Conservation (phyloP, 2,888 invertebrate genomes). For the Deilephila elpenor region DNA sequence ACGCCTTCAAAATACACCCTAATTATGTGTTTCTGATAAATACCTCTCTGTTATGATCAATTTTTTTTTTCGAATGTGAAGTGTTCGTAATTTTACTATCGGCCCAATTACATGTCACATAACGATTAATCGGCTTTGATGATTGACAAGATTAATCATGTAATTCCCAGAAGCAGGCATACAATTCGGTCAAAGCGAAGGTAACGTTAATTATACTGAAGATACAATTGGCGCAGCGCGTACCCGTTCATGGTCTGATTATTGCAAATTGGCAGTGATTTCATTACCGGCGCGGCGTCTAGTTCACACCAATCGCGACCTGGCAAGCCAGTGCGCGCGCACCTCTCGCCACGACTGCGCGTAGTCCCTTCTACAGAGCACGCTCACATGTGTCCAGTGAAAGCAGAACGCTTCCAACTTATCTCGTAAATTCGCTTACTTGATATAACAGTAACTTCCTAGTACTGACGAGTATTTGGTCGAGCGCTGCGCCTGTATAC, state of each 20-base stretch:
- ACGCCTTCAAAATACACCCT: background rate
- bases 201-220: background rate
- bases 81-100: background rate
- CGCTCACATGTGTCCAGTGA: too few relatives aligned
- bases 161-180: background rate
- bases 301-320: too few relatives aligned
- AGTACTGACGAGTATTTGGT: background rate
- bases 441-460: background rate
- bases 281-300: background rate
- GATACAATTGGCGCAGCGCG: conserved; percentile 3
- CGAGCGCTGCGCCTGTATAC: background rate
- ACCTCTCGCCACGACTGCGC: background rate
- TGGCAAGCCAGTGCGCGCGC: too few relatives aligned
- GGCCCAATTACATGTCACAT: background rate
- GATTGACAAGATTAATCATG: background rate
- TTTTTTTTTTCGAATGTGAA: background rate
- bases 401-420: too few relatives aligned
- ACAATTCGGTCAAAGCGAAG: background rate
- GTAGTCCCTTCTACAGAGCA: background rate
- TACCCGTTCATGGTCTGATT: background rate
- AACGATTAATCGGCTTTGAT: background rate
- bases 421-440: background rate
- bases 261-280: conserved; percentile 13
- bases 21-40: background rate
- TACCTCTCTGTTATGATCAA: background rate